A percentile compares a stretch with the other conserved stretches of the same genome.
These are phyloP conservation scores for Pangasius mekongensis DNA, from an alignment of 2,797 vertebrate species.

Conservation along the genomic window DNA sequence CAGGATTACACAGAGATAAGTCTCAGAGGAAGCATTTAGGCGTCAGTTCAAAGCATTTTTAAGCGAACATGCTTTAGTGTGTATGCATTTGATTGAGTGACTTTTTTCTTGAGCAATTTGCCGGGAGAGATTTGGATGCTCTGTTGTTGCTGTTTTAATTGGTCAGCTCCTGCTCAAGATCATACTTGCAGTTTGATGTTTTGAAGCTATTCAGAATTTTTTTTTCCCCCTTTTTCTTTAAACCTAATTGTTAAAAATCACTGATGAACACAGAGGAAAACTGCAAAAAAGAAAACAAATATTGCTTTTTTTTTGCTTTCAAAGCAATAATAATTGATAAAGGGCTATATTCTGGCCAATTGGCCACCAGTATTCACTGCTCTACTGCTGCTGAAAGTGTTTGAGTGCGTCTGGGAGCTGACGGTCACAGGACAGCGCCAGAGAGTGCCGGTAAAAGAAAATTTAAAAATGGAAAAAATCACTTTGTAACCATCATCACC, in stretches of 20 bases:
- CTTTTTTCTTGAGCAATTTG: background rate
- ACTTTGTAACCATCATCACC: too few species aligned
- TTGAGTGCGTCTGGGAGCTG: background rate
- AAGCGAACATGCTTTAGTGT: background rate
- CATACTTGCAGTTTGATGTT: background rate
- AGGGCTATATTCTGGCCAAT: background rate
- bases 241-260: background rate
- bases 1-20: slow-evolving; percentile 20
- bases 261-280: background rate
- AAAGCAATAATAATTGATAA: background rate
- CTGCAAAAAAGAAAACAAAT: background rate
- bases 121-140: background rate
- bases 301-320: background rate
- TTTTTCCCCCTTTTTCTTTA: background rate
- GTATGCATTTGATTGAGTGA: background rate
- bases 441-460: background rate
- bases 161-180: background rate
- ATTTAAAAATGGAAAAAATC: background rate
- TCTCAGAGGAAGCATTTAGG: slow-evolving; percentile 21
- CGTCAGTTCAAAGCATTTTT: background rate
- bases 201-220: background rate
- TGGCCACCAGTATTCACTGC: background rate
- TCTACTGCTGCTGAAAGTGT: background rate
- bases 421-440: too few species aligned
- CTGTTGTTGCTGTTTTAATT: background rate